phyloP scores from a whole-genome alignment of 2,888 invertebrate genomes.

The Melieria omissa region DNA sequence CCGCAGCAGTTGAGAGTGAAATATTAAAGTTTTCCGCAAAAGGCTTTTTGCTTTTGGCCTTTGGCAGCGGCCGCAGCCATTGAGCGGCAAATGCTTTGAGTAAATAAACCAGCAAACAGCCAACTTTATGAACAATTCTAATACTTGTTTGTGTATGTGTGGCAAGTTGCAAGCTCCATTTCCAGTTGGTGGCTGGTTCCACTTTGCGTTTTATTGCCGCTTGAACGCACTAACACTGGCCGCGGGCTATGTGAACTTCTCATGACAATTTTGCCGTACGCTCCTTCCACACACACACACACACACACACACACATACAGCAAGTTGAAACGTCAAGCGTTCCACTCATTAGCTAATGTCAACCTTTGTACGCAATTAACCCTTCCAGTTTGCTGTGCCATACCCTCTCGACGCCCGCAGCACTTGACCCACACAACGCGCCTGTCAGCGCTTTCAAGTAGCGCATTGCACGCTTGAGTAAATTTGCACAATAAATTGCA shows the following conservation, averaged over 20 bases:
- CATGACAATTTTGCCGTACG: too few relatives aligned
- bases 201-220: not conserved
- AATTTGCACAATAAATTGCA: constrained; percentile 40
- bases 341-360: constrained; percentile 35
- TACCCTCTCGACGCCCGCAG: too few relatives aligned
- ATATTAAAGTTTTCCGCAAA: too few relatives aligned
- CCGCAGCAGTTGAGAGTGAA: too few relatives aligned
- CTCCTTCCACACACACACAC: not conserved
- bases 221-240: too few relatives aligned
- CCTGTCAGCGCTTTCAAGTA: constrained; percentile 18
- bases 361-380: constrained; percentile 27
- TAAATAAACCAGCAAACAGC: too few relatives aligned
- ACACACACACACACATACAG: not conserved
- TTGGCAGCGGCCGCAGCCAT: too few relatives aligned
- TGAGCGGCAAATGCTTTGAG: too few relatives aligned
- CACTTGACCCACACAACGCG: not conserved
- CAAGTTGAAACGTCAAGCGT: constrained; percentile 17
- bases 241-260: too few relatives aligned
- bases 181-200: not conserved
- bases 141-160: not conserved
- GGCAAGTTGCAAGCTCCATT: constrained; percentile 15
- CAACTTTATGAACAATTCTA: too few relatives aligned
- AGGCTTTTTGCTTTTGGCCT: too few relatives aligned
- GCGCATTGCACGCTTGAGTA: constrained; percentile 31
- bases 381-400: not conserved